Evolutionary conservation across 2,797 vertebrate species (phyloP).

Genomic region (Amazona finschi): DNA sequence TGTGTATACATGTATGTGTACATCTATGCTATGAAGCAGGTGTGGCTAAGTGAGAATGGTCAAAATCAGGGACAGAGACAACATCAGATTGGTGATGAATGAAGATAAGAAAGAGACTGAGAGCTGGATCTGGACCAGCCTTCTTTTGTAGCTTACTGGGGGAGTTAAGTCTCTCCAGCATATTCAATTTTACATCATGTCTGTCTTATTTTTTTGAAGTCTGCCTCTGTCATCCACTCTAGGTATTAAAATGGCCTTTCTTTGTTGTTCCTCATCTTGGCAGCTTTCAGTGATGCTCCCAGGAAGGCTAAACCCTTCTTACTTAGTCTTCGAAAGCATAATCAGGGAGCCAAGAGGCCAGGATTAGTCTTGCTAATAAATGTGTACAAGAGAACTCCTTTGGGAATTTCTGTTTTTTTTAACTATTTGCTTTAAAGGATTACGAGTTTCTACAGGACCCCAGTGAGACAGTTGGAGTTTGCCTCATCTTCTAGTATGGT

Average conservation of each 20-base stretch:
- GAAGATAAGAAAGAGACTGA: background rate
- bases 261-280: background rate
- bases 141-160: background rate
- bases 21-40: background rate
- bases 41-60: rapidly evolving
- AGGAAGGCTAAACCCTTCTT: background rate
- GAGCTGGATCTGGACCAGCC: background rate
- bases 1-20: background rate
- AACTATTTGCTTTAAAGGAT: conserved; percentile 2
- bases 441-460: background rate
- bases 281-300: background rate
- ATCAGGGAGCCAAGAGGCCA: background rate
- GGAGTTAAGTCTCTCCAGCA: background rate
- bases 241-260: background rate
- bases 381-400: background rate
- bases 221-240: background rate
- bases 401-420: background rate
- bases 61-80: background rate
- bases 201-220: background rate
- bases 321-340: background rate
- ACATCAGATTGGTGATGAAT: background rate
- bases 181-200: background rate
- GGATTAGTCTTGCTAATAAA: conserved; percentile 26
- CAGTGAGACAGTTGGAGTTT: background rate
- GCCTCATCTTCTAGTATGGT: background rate